These are phyloP conservation scores for Eunapius fragilis DNA, from an alignment of 37 sponge, comb jelly and placozoan species.

Conservation along the genomic window DNA sequence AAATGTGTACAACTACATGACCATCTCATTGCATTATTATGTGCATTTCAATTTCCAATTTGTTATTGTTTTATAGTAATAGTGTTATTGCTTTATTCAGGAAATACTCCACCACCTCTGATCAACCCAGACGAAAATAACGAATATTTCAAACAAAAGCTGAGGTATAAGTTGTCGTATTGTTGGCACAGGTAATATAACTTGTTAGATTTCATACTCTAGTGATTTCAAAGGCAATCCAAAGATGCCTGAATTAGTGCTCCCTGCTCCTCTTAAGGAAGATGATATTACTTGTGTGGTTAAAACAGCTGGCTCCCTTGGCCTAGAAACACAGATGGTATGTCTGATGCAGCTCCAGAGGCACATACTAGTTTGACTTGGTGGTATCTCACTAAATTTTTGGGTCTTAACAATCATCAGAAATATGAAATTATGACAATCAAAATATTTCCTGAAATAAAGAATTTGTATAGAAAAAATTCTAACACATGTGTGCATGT, in stretches of 20 bases:
- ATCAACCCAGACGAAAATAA: not conserved
- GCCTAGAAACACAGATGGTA: slow-evolving; percentile 42
- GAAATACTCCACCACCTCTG: not conserved
- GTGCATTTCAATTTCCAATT: too few species aligned
- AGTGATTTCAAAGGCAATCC: slow-evolving; percentile 21
- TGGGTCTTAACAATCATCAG: too few species aligned
- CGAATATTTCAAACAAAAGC: not conserved
- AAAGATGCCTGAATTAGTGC: slow-evolving; percentile 34
- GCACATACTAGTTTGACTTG: too few species aligned
- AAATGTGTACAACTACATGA: too few species aligned
- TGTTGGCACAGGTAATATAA: not conserved
- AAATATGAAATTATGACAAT: too few species aligned
- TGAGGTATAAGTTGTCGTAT: not conserved
- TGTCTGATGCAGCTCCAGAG: too few species aligned
- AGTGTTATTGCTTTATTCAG: not conserved
- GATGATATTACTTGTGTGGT: slow-evolving; percentile 33
- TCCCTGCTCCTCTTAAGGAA: slow-evolving; percentile 16
- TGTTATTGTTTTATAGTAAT: not conserved
- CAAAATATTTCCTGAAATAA: too few species aligned
- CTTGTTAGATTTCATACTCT: not conserved
- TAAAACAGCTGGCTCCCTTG: slow-evolving; percentile 15
- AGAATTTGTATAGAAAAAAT: too few species aligned
- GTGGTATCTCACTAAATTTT: too few species aligned
- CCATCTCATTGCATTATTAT: too few species aligned
- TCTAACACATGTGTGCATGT: too few species aligned